phyloP scores from a whole-genome alignment of 2,113 vertebrate species.

The Miniopterus natalensis region DNA sequence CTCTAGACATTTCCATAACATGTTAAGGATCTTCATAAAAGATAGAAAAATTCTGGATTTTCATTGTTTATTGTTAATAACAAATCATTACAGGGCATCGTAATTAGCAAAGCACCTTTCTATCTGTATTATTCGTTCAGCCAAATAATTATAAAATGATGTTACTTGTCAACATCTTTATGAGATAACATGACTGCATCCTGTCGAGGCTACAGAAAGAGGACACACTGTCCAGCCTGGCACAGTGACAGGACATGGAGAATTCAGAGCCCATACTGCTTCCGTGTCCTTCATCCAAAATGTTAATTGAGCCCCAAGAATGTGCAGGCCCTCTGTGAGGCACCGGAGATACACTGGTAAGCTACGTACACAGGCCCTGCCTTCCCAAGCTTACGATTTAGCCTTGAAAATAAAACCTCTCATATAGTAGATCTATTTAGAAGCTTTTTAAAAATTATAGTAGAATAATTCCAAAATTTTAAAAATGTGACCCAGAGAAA shows the following conservation, averaged over 20 bases:
- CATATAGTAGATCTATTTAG: not conserved
- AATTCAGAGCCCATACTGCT: constrained; percentile 1
- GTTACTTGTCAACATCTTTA: constrained; percentile 66
- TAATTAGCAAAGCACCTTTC: constrained; percentile 15
- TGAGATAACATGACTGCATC: constrained; percentile 46
- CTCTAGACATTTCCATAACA: constrained; percentile 46
- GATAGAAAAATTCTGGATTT: not conserved
- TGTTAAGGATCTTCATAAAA: constrained; percentile 52
- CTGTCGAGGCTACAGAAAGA: constrained; percentile 41
- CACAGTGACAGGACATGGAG: not conserved
- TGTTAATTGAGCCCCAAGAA: not conserved
- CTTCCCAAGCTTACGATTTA: not conserved
- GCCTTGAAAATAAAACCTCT: not conserved
- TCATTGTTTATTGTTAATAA: not conserved
- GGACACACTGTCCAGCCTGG: constrained; percentile 29
- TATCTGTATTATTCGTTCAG: constrained; percentile 3
- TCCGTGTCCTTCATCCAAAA: constrained; percentile 17
- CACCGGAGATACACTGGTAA: not conserved
- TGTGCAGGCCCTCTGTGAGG: not conserved
- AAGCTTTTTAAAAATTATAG: not conserved
- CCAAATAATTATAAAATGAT: constrained; percentile 30
- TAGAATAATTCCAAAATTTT: not conserved
- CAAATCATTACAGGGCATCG: not conserved
- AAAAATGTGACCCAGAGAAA: constrained; percentile 11
- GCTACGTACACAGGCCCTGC: not conserved